Conservation (phyloP, 2,888 invertebrate genomes). For the Bombylius major region DNA sequence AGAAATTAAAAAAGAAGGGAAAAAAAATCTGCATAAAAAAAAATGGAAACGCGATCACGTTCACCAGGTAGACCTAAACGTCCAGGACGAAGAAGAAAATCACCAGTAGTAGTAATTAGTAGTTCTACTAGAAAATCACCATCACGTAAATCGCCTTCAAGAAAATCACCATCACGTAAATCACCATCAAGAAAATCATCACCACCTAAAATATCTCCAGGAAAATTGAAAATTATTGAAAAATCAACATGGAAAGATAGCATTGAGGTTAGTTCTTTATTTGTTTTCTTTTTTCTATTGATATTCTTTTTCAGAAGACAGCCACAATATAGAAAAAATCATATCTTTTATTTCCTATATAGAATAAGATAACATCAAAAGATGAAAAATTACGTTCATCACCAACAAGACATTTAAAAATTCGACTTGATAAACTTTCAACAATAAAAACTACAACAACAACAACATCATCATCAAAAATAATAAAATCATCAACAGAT, state of each 20-base stretch:
- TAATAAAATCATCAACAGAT: background rate
- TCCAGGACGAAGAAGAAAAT: constrained; percentile 1
- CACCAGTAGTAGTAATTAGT: constrained; percentile 6
- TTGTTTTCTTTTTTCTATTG: too few species aligned
- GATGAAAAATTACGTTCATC: constrained; percentile 3
- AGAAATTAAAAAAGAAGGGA: too few species aligned
- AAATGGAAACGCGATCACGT: background rate
- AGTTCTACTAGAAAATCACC: constrained; percentile 29
- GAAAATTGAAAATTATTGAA: constrained; percentile 15
- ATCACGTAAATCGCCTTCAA: constrained; percentile 40
- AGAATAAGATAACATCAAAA: background rate
- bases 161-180: constrained; percentile 35
- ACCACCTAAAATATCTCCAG: constrained; percentile 34
- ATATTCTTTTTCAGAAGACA: too few species aligned
- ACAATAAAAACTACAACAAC: constrained; percentile 24
- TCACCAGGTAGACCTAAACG: background rate
- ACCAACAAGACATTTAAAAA: constrained; percentile 1
- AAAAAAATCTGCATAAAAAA: background rate
- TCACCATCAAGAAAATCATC: constrained; percentile 42
- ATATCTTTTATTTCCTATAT: background rate
- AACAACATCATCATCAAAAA: constrained; percentile 22
- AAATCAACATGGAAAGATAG: too few species aligned
- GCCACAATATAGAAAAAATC: background rate
- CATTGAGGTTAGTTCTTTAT: too few species aligned
- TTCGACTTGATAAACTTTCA: constrained; percentile 13